Percentiles rank a stretch among this genome's conserved stretches.
Conservation (phyloP, 2,113 vertebrate species). For the Pithys albifrons region DNA sequence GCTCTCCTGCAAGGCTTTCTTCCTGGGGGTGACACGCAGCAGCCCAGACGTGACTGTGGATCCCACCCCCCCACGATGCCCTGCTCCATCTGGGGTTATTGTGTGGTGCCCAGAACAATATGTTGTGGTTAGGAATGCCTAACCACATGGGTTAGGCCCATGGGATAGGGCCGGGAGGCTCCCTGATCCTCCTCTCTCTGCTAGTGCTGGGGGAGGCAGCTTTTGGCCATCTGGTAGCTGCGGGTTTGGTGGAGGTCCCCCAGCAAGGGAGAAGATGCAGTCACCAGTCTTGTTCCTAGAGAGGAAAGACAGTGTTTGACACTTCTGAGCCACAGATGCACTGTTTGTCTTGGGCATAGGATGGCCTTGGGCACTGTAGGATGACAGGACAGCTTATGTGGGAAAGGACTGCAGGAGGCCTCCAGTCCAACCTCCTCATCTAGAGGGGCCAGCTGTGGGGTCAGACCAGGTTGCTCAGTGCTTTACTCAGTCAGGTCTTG, state of each 20-base stretch:
- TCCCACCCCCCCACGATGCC: not conserved
- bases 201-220: not conserved
- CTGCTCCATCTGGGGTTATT: constrained; percentile 20
- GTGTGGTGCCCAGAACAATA: constrained; percentile 41
- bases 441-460: not conserved
- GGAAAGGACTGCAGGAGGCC: not conserved
- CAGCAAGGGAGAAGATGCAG: not conserved
- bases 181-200: not conserved
- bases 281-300: not conserved
- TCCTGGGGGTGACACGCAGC: not conserved
- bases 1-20: not conserved
- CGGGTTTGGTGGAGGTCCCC: constrained; percentile 24
- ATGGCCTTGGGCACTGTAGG: not conserved
- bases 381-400: not conserved
- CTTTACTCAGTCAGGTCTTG: not conserved
- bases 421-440: not conserved
- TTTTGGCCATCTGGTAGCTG: constrained; percentile 45
- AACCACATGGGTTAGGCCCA: too few relatives aligned
- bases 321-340: not conserved
- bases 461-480: not conserved
- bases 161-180: not conserved
- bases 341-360: not conserved
- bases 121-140: constrained; percentile 50
- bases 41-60: not conserved
- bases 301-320: not conserved